Evolutionary conservation across 2,888 invertebrate species (phyloP), one percentile per base, ranked within the genome.

Genomic region (Girardia tigrina): DNA sequence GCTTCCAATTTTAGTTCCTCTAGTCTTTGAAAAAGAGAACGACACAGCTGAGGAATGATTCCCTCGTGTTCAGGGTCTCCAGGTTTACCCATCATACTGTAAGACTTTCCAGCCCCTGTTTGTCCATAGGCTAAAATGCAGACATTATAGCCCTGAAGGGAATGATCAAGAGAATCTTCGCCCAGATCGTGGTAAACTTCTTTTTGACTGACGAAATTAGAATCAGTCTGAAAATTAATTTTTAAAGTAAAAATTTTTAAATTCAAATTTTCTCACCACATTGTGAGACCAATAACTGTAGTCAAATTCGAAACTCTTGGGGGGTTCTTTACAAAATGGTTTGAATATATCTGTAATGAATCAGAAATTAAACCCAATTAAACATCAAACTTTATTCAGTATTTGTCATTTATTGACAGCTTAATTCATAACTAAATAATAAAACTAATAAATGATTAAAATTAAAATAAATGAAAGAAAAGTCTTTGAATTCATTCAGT

Each of bases 81-180:
- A 90, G 81, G 91, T 91, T 91, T 90, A 0, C 98, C 98, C 97
- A 98, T 98, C 98, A 98, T 98, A 56, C 97, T 98, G 85, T 95
- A 98, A 0, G 94, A 94, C 86, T 98, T 98, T n/a, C 98, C 98
- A 70, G 97, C 78, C 16, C 97, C 98, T 1, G 98, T 98, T 86
- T 98, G 97, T 0, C 98, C 98, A 85, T 98, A 98, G 2, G 98
- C 98, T 86, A 98, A 98, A 85, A 98, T 98, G 86, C 98, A 98
- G 78, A 97, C 95, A 84, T 98, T 98, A 88, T 98, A 98, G 88
- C 87, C 98, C 86, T 97, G 94, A 85, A 99, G 98, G 73, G 98
- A 92, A 86, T 98, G 98, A 81, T 94, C 91, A 80, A 98, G 87
- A 98, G 98, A 98, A 86, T 99, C 98, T 84, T 95, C 92, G 29